Percentiles rank a stretch among this genome's conserved stretches.
These are phyloP conservation scores for Agrotis clavis DNA, from an alignment of 2,888 invertebrate genomes.

Conservation along the genomic window DNA sequence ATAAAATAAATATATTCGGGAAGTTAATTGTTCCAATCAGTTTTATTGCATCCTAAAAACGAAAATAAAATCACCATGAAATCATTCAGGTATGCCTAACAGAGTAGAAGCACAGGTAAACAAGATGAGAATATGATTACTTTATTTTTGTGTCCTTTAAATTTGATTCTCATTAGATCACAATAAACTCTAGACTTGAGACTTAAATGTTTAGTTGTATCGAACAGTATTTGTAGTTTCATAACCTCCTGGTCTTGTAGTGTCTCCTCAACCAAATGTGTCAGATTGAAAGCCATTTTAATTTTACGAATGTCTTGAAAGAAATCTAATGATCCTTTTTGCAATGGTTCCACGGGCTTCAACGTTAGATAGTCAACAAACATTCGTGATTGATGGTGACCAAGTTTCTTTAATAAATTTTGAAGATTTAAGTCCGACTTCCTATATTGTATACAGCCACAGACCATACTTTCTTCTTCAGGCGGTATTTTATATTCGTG, in stretches of 20 bases:
- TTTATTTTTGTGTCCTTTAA: conserved; percentile 87
- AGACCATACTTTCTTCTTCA: conserved; percentile 77
- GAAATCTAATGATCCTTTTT: conserved; percentile 80
- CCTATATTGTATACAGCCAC: conserved; percentile 84
- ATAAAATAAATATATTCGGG: conserved; percentile 92
- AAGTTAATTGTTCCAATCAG: conserved; percentile 93
- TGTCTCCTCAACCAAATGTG: conserved; percentile 80
- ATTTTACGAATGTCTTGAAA: conserved; percentile 87
- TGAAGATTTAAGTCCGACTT: conserved; percentile 80
- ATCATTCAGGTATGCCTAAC: neutral
- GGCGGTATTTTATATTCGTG: conserved; percentile 80
- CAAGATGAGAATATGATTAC: conserved; percentile 63
- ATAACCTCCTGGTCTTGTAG: conserved; percentile 86
- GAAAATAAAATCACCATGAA: conserved; percentile 46
- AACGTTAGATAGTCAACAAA: conserved; percentile 84
- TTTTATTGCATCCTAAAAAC: conserved; percentile 92
- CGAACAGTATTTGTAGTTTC: conserved; percentile 86
- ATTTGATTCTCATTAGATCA: conserved; percentile 84
- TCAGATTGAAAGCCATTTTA: conserved; percentile 85
- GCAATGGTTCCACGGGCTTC: conserved; percentile 79
- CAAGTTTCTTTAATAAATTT: conserved; percentile 75
- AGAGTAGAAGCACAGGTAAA: neutral
- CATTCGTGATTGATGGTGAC: conserved; percentile 72
- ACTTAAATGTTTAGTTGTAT: conserved; percentile 83
- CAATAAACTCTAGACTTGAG: conserved; percentile 83